Conservation (phyloP, 2,113 vertebrate genomes). For the Phrynosoma blainvillii region DNA sequence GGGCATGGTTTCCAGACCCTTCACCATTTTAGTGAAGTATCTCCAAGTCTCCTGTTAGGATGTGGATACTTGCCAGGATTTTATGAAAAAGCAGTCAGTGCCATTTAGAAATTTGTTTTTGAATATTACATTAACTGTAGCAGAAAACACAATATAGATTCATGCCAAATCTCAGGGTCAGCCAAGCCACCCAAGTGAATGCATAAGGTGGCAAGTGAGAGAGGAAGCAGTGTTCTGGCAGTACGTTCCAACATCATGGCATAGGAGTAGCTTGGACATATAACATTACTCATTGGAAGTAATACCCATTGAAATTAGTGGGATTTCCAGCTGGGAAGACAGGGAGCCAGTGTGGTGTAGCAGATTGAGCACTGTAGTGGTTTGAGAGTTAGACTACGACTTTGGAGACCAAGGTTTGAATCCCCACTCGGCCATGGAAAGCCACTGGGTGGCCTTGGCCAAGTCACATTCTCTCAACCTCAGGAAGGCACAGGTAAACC, state of each 20-base stretch:
- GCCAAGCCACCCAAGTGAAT: neutral
- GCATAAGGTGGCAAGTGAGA: neutral
- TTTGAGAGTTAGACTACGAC: too few relatives aligned
- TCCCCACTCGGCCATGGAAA: too few relatives aligned
- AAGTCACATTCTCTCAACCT: too few relatives aligned
- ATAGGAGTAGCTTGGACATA: neutral
- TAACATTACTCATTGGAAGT: neutral
- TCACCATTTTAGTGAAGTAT: too few relatives aligned
- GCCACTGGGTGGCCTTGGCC: too few relatives aligned
- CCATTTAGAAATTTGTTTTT: neutral
- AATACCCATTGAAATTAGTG: neutral
- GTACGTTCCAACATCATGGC: neutral
- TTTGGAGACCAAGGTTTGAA: too few relatives aligned
- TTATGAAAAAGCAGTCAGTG: neutral
- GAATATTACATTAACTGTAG: neutral
- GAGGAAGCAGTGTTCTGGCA: neutral
- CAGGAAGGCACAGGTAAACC: too few relatives aligned
- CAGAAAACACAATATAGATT: neutral
- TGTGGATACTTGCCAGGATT: neutral
- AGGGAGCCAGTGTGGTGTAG: too few relatives aligned
- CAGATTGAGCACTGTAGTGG: neutral
- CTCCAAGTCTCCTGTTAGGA: slow-evolving; percentile 31
- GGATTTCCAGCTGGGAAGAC: neutral
- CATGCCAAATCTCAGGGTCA: neutral
- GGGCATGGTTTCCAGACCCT: too few relatives aligned